phyloP scores from a whole-genome alignment of 2,113 vertebrate genomes.

The Salvelinus alpinus region DNA sequence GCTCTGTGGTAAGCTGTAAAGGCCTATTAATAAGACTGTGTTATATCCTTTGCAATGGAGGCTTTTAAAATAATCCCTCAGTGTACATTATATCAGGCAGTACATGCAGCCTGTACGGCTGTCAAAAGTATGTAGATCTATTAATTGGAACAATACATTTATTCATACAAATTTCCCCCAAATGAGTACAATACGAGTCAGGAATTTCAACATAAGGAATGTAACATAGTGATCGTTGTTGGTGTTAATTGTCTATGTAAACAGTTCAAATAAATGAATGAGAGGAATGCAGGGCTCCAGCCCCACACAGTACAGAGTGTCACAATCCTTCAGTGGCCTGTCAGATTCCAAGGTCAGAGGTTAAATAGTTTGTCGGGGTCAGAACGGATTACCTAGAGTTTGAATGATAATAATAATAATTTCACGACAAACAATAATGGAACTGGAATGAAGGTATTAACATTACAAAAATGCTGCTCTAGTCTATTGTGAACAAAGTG shows the following conservation, averaged over 20 bases:
- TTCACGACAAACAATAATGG: conserved; percentile 21
- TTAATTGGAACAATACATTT: not conserved
- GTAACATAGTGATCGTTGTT: conserved; percentile 5
- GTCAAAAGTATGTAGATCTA: not conserved
- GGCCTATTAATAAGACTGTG: no score
- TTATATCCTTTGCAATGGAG: no score
- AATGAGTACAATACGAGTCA: not conserved
- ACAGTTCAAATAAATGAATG: conserved; percentile 48
- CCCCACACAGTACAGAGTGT: conserved; percentile 19
- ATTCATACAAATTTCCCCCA: not conserved
- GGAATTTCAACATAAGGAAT: no score
- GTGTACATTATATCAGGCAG: no score
- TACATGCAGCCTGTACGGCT: not conserved
- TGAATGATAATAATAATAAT: conserved; percentile 20
- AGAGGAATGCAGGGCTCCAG: conserved; percentile 45
- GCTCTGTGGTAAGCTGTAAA: no score
- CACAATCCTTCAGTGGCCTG: conserved; percentile 52
- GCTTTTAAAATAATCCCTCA: no score
- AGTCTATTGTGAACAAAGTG: not conserved
- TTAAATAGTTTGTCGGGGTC: conserved; percentile 59
- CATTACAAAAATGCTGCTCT: not conserved
- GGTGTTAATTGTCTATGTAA: conserved; percentile 53
- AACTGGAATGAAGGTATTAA: not conserved
- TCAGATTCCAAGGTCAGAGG: conserved; percentile 55
- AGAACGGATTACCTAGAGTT: conserved; percentile 29